Evolutionary conservation across 2,888 invertebrate genomes (phyloP).

Genomic region (Ormyrus nitidulus): DNA sequence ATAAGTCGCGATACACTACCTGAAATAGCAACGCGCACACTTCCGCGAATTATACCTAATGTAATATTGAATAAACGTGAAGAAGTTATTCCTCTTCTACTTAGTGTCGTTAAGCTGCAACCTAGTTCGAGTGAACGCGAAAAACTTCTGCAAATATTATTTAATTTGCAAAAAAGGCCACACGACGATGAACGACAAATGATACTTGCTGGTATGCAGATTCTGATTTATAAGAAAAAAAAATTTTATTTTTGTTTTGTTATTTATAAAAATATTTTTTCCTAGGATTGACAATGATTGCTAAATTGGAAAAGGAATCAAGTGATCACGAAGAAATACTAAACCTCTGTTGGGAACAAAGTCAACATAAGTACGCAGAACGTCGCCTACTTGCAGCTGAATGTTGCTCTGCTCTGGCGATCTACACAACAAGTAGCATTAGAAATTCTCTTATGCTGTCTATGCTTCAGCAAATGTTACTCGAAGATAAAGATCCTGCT

Average conservation of each 20-base stretch:
- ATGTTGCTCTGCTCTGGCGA: slow-evolving; percentile 81
- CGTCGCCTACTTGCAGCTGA: slow-evolving; percentile 82
- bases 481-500: slow-evolving; percentile 80
- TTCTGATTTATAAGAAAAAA: background rate
- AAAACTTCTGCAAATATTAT: slow-evolving; percentile 81
- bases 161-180: slow-evolving; percentile 84
- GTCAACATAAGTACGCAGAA: slow-evolving; percentile 82
- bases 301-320: slow-evolving; percentile 75
- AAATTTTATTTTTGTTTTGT: background rate
- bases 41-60: slow-evolving; percentile 82
- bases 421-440: slow-evolving; percentile 81
- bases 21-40: slow-evolving; percentile 77
- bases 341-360: slow-evolving; percentile 85
- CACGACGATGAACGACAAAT: slow-evolving; percentile 81
- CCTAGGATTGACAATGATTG: slow-evolving; percentile 76
- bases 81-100: slow-evolving; percentile 82
- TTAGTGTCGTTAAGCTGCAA: slow-evolving; percentile 80
- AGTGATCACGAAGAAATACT: slow-evolving; percentile 82
- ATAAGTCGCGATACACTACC: slow-evolving; percentile 75
- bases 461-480: slow-evolving; percentile 84
- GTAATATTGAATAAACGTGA: slow-evolving; percentile 82
- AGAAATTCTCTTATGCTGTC: slow-evolving; percentile 83
- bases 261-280: slow-evolving; percentile 8
- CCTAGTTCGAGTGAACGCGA: slow-evolving; percentile 79
- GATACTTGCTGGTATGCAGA: slow-evolving; percentile 77